A percentile compares a stretch with the other conserved stretches of the same genome.
Conservation (phyloP, 2,113 vertebrate species). For the Arenaria interpres region DNA sequence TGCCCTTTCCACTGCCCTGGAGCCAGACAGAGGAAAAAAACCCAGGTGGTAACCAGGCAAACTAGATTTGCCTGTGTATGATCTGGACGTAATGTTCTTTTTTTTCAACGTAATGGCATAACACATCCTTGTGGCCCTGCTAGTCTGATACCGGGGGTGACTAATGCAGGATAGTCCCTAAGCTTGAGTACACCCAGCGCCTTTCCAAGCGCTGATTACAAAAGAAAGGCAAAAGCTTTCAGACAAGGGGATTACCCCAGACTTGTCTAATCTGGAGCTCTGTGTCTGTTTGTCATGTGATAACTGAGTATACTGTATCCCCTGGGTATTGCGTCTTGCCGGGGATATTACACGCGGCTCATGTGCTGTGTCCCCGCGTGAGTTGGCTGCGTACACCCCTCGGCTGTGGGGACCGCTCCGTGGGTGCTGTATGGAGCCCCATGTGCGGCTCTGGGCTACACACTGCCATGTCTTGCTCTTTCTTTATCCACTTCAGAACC, state of each 20-base stretch:
- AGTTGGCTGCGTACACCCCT: neutral
- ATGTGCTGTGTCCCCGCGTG: rapidly evolving
- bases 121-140: neutral
- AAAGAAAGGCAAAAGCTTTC: slow-evolving; percentile 32
- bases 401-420: rapidly evolving
- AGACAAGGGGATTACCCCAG: slow-evolving; percentile 35
- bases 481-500: neutral
- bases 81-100: slow-evolving; percentile 23
- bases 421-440: neutral
- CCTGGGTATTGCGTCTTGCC: neutral
- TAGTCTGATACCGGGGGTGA: neutral
- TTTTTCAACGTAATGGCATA: neutral
- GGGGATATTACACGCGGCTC: neutral
- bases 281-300: neutral
- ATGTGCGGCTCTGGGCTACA: neutral
- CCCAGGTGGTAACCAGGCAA: neutral
- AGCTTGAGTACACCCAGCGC: neutral
- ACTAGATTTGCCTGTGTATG: neutral
- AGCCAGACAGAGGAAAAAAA: neutral
- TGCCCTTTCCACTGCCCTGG: neutral
- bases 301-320: neutral
- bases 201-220: neutral
- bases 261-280: neutral
- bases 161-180: slow-evolving; percentile 55
- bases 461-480: neutral